These are phyloP conservation scores for Phyto melanocephala DNA, from an alignment of 2,888 invertebrate species.

Conservation along the genomic window DNA sequence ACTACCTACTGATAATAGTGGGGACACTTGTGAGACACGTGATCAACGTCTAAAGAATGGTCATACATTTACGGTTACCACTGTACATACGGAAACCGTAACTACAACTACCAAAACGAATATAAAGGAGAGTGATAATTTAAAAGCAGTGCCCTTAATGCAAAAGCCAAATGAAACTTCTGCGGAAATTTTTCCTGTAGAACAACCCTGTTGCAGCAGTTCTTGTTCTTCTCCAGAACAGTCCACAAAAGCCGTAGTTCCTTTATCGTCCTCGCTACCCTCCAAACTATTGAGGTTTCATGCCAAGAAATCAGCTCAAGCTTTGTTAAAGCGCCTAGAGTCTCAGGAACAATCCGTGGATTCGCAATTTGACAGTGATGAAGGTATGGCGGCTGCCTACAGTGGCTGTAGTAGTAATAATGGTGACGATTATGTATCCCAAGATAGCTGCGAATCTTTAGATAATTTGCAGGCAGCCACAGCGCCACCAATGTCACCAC, in stretches of 20 bases:
- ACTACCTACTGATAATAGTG: not conserved
- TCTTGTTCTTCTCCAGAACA: slow-evolving; percentile 46
- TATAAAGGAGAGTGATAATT: not conserved
- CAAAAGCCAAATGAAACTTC: not conserved
- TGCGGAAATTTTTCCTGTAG: not conserved
- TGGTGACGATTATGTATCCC: slow-evolving; percentile 55
- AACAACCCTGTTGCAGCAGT: slow-evolving; percentile 69
- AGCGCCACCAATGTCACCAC: slow-evolving; percentile 69
- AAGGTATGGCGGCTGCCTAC: slow-evolving; percentile 62
- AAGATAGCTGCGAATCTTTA: slow-evolving; percentile 60
- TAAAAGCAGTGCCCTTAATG: slow-evolving; percentile 72
- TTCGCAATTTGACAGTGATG: slow-evolving; percentile 73
- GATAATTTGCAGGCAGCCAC: slow-evolving; percentile 64
- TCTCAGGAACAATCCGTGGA: slow-evolving; percentile 69
- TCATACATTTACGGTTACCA: slow-evolving; percentile 73
- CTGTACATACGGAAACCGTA: slow-evolving; percentile 66
- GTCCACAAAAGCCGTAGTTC: slow-evolving; percentile 72
- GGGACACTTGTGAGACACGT: slow-evolving; percentile 67
- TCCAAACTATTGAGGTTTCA: slow-evolving; percentile 75
- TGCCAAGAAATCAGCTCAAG: slow-evolving; percentile 73
- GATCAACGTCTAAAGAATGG: slow-evolving; percentile 67
- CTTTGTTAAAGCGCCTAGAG: slow-evolving; percentile 71
- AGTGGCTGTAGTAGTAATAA: slow-evolving; percentile 42
- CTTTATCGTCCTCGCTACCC: slow-evolving; percentile 76
- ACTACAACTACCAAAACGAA: slow-evolving; percentile 21